These are phyloP conservation scores for Rhagonycha lutea DNA, from an alignment of 2,888 invertebrate genomes.

Conservation along the genomic window DNA sequence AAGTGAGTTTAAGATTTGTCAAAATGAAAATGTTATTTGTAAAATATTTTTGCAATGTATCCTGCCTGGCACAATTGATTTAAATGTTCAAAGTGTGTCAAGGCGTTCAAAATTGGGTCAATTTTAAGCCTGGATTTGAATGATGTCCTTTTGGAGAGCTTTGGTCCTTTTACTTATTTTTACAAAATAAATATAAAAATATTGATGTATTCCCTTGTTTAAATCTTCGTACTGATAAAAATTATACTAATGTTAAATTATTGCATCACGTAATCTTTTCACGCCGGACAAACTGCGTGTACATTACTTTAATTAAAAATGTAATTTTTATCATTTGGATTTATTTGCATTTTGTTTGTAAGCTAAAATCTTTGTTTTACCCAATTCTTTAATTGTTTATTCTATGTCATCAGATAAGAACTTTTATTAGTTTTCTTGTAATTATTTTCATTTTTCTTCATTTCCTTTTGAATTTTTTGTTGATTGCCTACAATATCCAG, in stretches of 20 bases:
- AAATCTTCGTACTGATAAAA: background rate
- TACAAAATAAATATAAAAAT: background rate
- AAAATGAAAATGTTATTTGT: background rate
- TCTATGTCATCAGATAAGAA: background rate
- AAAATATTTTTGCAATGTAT: background rate
- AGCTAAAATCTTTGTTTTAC: background rate
- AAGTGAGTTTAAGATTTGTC: no score
- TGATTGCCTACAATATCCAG: background rate
- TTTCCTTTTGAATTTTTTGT: background rate
- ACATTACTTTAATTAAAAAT: background rate
- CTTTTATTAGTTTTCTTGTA: background rate
- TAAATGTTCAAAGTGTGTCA: constrained; percentile 29
- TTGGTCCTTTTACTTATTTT: background rate
- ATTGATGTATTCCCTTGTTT: background rate
- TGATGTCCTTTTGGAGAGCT: background rate
- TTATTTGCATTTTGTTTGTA: background rate
- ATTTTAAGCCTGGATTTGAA: constrained; percentile 11
- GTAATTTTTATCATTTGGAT: background rate
- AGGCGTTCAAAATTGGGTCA: constrained; percentile 35
- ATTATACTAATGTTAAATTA: background rate
- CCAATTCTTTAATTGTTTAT: background rate
- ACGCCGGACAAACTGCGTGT: background rate
- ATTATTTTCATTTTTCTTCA: background rate
- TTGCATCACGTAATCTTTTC: background rate
- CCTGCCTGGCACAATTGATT: constrained; percentile 1